Base-by-base conservation (phyloP, 2,888 invertebrate species). In the Apotomis turbidana region DNA sequence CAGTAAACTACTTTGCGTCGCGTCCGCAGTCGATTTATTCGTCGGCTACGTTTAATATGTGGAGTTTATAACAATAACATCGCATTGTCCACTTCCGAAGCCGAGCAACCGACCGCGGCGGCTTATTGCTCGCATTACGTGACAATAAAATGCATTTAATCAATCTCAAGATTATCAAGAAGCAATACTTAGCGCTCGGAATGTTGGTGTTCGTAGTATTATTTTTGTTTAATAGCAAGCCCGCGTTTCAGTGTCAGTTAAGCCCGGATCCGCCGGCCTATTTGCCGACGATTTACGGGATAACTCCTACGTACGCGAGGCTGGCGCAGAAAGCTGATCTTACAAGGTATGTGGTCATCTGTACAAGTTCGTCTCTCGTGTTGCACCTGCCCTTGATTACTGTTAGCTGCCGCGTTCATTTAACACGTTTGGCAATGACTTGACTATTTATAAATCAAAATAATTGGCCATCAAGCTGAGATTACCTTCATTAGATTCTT, bases 261-360 rank as follows among this genome's bases (percentile, higher is more conserved):
- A 85, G 83, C 75, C 81, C 85, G 74, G 90, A 90, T 76, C 81
- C 82, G 55, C 82, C 85, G 75, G 83, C 87, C 46, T 89, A 92
- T 76, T 81, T 94, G 74, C 97, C 97, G 49, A 95, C 94, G 51
- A 97, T 99, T 78, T 99, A 97, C 87, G 97, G 97, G 13, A 96
- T 99, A 78, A 99, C 99, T 4, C 99, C 99, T 51, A 99, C 99
- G 0, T 98, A 98, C 87, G 89, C 95, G 41, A 94, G 99, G 74
- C 95, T 97, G 55, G 97, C 97, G 46, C 99, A 99, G 90, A 98
- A 98, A 89, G 99, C 99, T 9, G 99, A 99, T 88, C 93, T 99
- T 10, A 98, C 98, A 67, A 95, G 96, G 96, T 96, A 89, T 86
- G 77, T 74, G 76, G 76, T 82, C 74, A 79, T 54, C 76, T 68